Conservation (phyloP, 2,113 vertebrate genomes). For the Nansenia antarctica region DNA sequence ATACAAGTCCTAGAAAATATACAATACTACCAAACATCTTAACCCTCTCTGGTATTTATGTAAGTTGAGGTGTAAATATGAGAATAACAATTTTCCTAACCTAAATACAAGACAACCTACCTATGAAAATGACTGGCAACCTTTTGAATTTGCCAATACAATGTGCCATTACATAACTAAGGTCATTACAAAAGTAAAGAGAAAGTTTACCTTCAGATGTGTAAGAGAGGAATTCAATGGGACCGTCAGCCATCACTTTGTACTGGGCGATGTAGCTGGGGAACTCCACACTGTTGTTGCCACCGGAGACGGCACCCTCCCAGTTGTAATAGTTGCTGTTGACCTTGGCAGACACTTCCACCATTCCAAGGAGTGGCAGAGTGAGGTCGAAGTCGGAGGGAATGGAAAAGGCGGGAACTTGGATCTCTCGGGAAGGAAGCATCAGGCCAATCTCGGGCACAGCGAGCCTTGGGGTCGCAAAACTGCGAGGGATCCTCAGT, state of each 20-base stretch:
- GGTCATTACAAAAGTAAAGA: constrained; percentile 3
- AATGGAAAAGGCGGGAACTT: constrained; percentile 78
- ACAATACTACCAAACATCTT: background rate
- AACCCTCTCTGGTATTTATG: no score
- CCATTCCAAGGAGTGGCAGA: constrained; percentile 80
- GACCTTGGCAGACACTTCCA: constrained; percentile 80
- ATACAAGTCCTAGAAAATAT: no score
- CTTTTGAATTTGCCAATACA: background rate
- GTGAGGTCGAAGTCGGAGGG: constrained; percentile 76
- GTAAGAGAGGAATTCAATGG: constrained; percentile 81
- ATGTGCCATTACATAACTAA: background rate
- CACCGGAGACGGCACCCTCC: constrained; percentile 75
- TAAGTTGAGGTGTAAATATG: no score
- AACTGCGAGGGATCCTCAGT: constrained; percentile 63
- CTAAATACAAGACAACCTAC: no score
- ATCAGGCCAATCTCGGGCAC: constrained; percentile 74
- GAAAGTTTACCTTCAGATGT: constrained; percentile 78
- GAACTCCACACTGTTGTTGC: constrained; percentile 73
- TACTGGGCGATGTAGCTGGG: constrained; percentile 69
- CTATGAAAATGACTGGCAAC: no score
- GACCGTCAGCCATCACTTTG: constrained; percentile 70
- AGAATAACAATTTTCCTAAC: no score
- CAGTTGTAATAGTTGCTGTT: constrained; percentile 90
- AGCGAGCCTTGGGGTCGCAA: constrained; percentile 74
- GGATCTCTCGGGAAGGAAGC: constrained; percentile 70